Percentiles rank a stretch among this genome's conserved stretches.
Conservation (phyloP, 2,113 vertebrate species). For the Saiga tatarica region DNA sequence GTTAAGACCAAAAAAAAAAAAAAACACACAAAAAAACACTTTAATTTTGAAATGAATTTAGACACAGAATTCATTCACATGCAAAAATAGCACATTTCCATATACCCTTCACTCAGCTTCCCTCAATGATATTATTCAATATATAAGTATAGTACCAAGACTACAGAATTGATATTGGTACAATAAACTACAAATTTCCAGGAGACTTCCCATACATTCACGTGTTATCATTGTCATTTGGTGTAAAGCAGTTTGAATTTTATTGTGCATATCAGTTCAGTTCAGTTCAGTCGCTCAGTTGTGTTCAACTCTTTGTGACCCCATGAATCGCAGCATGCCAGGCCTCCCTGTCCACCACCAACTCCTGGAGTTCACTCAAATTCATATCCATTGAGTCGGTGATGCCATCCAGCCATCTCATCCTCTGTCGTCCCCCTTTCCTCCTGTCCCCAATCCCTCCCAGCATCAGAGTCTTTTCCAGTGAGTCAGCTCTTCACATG, state of each 20-base stretch:
- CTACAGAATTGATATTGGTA: not conserved
- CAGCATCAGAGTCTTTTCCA: too few species aligned
- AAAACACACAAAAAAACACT: not conserved
- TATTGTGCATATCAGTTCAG: too few species aligned
- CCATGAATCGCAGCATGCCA: too few species aligned
- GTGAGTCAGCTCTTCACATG: too few species aligned
- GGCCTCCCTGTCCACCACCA: too few species aligned
- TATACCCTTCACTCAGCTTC: not conserved
- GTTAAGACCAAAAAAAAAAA: not conserved
- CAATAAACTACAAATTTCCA: not conserved
- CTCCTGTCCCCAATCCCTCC: too few species aligned
- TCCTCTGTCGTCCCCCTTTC: fast-evolving
- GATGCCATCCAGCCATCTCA: too few species aligned
- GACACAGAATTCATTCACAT: not conserved
- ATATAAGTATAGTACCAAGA: not conserved
- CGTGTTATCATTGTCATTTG: not conserved
- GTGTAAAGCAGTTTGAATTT: not conserved
- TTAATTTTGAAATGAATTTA: not conserved
- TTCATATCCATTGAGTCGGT: fast-evolving
- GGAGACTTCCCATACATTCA: not conserved
- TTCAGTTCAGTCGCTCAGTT: too few species aligned
- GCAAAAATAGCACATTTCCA: not conserved
- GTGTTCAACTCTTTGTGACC: fast-evolving
- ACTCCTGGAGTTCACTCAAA: fast-evolving
- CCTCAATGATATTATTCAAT: not conserved